Base-by-base conservation (phyloP, 2,888 invertebrate species). In the Erebia ligea region DNA sequence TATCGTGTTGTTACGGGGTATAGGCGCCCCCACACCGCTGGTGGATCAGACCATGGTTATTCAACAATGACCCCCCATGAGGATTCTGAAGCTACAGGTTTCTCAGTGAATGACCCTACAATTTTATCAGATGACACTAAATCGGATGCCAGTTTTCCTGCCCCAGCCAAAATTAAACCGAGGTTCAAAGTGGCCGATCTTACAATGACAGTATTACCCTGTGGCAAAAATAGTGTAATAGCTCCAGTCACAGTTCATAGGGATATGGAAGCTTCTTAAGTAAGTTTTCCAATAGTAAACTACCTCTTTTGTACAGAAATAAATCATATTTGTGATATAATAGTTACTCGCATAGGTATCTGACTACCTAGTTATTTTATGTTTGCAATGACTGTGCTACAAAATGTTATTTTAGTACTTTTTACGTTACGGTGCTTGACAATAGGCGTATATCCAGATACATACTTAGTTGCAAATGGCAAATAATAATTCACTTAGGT, bases 21-120 rank as follows among this genome's bases (percentile, higher is more conserved):
- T 84, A 93, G 97, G 56, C 94, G 97, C 45, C 95, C 97, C 4
- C 95, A 96, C 61, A 95, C 96, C 0, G 96, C 96, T 0, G 96
- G 96, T 59, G 96, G 96, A 79, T 98, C 97, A n/a, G 98, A 98
- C 91, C 98, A 98, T 83, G 98, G 98, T 1, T 98, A 98, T 88
- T 98, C 98, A 3, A 98, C 98, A 0, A 98, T 98, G 98, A 98
- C 98, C 0, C 97, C 97, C 1, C 97, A 98, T 79, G 98, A 98
- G 82, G 98, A 98, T 83, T 97, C 97, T 1, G 97, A 98, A 83
- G 96, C 97, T 78, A 95, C 97, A 76, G 96, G 96, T 10, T 96
- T 97, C 78, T 96, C 96, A 21, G 94, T 95, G 10, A 95, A 95
- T 63, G 96, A 96, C 79, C 95, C 96, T 0, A 90, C 94, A 52